phyloP scores from a whole-genome alignment of 2,888 invertebrate species.

The Ichneumoninae sp. region DNA sequence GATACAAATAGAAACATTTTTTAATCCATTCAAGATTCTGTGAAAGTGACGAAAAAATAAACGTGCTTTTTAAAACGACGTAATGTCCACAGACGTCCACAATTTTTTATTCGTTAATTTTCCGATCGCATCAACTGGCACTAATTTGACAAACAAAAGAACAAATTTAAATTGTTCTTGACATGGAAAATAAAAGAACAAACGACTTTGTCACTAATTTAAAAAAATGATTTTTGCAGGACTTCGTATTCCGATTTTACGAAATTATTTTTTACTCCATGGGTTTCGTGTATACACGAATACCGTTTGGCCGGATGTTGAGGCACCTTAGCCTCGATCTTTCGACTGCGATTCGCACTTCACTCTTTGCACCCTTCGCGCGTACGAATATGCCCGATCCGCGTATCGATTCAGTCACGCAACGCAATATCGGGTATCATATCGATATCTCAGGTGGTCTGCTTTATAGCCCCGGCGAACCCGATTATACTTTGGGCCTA shows the following conservation, averaged over 20 bases:
- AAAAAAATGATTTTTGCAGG: neutral
- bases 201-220: no score
- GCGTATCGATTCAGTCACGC: slow-evolving; percentile 34
- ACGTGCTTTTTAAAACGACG: neutral
- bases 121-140: no score
- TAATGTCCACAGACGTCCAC: no score
- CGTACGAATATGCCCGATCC: slow-evolving; percentile 7
- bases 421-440: slow-evolving; percentile 63
- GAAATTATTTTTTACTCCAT: no score
- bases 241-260: neutral
- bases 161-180: no score
- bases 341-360: slow-evolving; percentile 1
- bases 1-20: neutral
- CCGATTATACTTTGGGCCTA: slow-evolving; percentile 55
- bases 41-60: slow-evolving; percentile 6
- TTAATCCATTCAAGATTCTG: slow-evolving; percentile 32
- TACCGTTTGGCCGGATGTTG: neutral
- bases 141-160: no score
- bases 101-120: no score
- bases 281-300: neutral
- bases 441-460: slow-evolving; percentile 63
- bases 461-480: slow-evolving; percentile 50
- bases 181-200: no score
- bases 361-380: slow-evolving; percentile 2
- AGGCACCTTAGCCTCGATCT: slow-evolving; percentile 10